Conservation (phyloP, 2,888 invertebrate species). For the Dromius quadrimaculatus region DNA sequence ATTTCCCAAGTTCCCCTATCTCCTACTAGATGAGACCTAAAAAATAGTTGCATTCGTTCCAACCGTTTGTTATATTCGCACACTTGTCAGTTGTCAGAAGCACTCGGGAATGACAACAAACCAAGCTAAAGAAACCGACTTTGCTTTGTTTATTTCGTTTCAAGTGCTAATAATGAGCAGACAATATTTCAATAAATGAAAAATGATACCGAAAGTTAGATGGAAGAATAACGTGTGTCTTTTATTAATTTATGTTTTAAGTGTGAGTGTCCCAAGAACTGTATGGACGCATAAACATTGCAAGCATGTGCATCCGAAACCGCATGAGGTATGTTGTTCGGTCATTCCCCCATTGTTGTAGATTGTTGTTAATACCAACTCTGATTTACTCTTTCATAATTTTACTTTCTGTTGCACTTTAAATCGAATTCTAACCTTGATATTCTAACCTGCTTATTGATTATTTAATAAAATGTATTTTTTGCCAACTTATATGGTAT, state of each 20-base stretch:
- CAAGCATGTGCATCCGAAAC: conserved; percentile 58
- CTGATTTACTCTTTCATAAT: conserved; percentile 1
- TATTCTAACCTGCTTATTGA: conserved; percentile 27
- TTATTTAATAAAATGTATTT: conserved; percentile 20
- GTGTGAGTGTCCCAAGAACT: conserved; percentile 39
- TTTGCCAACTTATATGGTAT: too few relatives aligned
- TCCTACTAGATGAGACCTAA: too few relatives aligned
- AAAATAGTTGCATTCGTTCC: too few relatives aligned
- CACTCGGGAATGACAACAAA: conserved; percentile 33
- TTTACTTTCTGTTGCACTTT: conserved; percentile 35
- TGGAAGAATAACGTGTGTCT: conserved; percentile 42
- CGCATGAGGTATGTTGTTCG: conserved; percentile 56
- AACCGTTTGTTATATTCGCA: conserved; percentile 9
- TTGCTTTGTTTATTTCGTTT: conserved; percentile 10
- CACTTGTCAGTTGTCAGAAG: conserved; percentile 37
- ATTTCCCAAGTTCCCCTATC: too few relatives aligned
- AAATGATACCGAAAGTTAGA: conserved; percentile 45
- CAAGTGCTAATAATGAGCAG: conserved; percentile 18
- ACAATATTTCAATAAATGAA: conserved; percentile 1
- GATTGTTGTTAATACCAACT: conserved; percentile 26
- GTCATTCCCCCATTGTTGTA: conserved; percentile 36
- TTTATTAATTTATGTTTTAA: conserved; percentile 30
- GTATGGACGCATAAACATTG: conserved; percentile 55
- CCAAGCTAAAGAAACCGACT: too few relatives aligned
- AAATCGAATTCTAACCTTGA: conserved; percentile 40